These are phyloP conservation scores for Loripinus fragilis DNA, from an alignment of 2,888 invertebrate species.

Conservation along the genomic window DNA sequence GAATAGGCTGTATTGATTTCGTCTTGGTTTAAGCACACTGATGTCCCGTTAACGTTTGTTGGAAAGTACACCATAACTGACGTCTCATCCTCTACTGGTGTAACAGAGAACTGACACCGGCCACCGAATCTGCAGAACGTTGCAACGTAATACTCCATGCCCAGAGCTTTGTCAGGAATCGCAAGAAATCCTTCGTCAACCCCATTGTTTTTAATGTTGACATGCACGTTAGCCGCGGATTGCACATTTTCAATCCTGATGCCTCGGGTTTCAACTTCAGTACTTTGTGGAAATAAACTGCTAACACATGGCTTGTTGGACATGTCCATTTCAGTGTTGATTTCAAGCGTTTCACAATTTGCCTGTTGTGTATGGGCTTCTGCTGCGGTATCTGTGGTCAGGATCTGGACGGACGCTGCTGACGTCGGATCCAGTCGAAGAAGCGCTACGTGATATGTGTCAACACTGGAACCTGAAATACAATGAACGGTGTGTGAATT, in stretches of 20 bases:
- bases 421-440: not conserved
- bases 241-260: not conserved
- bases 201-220: constrained; percentile 3
- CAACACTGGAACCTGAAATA: no score
- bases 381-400: not conserved
- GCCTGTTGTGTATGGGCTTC: not conserved
- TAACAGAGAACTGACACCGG: constrained; percentile 50
- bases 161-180: constrained; percentile 43
- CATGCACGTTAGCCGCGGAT: not conserved
- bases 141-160: constrained; percentile 50
- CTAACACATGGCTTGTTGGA: not conserved
- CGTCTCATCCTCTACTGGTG: constrained; percentile 28
- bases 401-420: not conserved
- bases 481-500: no score
- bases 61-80: constrained; percentile 39
- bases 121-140: constrained; percentile 55
- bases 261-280: not conserved
- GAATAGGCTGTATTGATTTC: not conserved
- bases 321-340: not conserved
- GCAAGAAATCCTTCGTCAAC: constrained; percentile 53
- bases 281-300: not conserved
- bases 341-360: not conserved
- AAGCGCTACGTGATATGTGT: not conserved
- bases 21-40: constrained; percentile 18
- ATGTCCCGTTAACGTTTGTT: not conserved